Conservation (phyloP, 2,888 invertebrate genomes). For the Cloeon dipterum region DNA sequence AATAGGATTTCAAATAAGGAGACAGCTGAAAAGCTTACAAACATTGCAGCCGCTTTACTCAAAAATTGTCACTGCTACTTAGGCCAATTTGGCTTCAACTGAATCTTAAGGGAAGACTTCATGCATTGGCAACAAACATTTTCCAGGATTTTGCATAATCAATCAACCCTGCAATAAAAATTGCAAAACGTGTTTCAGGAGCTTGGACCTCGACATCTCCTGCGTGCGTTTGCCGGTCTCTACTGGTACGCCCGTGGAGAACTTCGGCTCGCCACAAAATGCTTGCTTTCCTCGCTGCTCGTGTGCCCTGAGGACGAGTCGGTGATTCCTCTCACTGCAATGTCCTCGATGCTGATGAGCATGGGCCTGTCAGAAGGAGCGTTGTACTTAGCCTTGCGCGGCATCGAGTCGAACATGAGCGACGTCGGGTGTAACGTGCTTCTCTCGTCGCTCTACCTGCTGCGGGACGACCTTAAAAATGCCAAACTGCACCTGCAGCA, state of each 20-base stretch:
- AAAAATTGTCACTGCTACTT: no score
- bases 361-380: constrained; percentile 41
- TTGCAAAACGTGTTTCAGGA: no score
- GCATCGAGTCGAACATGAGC: constrained; percentile 31
- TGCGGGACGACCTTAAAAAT: neutral
- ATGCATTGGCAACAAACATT: no score
- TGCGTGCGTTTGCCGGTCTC: constrained; percentile 45
- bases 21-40: no score
- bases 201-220: constrained; percentile 47
- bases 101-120: no score
- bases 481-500: no score
- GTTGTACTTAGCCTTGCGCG: constrained; percentile 31
- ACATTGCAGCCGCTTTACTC: no score
- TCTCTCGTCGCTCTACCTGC: neutral
- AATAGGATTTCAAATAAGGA: no score
- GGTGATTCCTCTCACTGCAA: constrained; percentile 42
- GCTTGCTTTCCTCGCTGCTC: constrained; percentile 35
- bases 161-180: no score
- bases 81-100: no score
- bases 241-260: constrained; percentile 57
- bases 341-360: constrained; percentile 42
- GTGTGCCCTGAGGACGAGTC: constrained; percentile 30
- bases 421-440: constrained; percentile 24
- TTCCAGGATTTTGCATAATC: no score
- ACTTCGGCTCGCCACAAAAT: constrained; percentile 40